These are phyloP conservation scores for Tillus elongatus DNA, from an alignment of 2,888 invertebrate genomes.

Conservation along the genomic window DNA sequence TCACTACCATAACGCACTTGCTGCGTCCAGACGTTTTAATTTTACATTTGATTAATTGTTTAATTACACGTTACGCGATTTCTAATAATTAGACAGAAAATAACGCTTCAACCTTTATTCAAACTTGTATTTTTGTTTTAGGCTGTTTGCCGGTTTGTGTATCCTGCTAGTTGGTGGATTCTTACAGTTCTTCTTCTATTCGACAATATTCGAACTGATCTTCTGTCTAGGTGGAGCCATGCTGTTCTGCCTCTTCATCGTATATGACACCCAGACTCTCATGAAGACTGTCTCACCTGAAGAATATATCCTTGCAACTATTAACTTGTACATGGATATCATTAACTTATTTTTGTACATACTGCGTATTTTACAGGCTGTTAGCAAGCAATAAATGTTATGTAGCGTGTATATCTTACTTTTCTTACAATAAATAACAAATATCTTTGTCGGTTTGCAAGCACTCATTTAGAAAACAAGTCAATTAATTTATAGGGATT, in stretches of 20 bases:
- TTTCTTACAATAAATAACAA: too few species aligned
- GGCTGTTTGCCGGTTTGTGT: constrained; percentile 57
- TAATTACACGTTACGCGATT: too few species aligned
- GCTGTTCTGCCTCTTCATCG: constrained; percentile 71
- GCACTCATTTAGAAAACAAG: too few species aligned
- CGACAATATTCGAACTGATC: constrained; percentile 58
- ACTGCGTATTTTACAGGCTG: constrained; percentile 60
- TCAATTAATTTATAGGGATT: too few species aligned
- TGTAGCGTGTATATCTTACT: too few species aligned
- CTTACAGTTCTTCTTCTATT: constrained; percentile 66
- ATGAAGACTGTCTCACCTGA: constrained; percentile 74
- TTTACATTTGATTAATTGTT: too few species aligned
- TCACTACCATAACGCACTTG: too few species aligned
- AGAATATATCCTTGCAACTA: constrained; percentile 76
- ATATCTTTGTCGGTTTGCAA: too few species aligned
- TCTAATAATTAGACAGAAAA: too few species aligned
- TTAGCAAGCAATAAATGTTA: constrained; percentile 6
- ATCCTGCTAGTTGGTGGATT: constrained; percentile 63
- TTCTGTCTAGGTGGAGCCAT: constrained; percentile 65
- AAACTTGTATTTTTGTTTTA: constrained; percentile 39
- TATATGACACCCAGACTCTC: constrained; percentile 77
- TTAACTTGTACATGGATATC: constrained; percentile 80
- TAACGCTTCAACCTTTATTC: too few species aligned
- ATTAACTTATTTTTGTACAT: constrained; percentile 77
- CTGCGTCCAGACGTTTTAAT: constrained; percentile 1